Percentiles rank a stretch among this genome's conserved stretches.
Evolutionary conservation across 2,113 vertebrate genomes (phyloP).

Genomic region (Tyrannus savana): DNA sequence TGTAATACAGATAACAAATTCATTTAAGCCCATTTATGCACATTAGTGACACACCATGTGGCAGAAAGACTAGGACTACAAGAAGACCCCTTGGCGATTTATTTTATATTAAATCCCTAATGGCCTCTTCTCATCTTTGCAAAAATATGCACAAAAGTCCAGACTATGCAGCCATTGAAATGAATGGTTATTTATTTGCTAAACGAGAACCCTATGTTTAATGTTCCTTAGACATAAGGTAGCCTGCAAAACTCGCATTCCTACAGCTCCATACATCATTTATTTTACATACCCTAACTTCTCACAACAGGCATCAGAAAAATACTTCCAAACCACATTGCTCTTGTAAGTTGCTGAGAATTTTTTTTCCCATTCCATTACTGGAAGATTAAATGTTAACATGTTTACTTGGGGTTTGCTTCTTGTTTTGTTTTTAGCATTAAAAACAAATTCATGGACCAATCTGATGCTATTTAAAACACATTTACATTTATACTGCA

Average conservation of each 20-base stretch:
- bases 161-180: slow-evolving; percentile 91
- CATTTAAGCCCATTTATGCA: slow-evolving; percentile 99
- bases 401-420: slow-evolving; percentile 75
- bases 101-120: slow-evolving; percentile 99
- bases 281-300: slow-evolving; percentile 99
- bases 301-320: slow-evolving; percentile 92
- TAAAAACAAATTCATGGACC: slow-evolving; percentile 73
- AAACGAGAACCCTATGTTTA: slow-evolving; percentile 99
- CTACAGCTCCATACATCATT: slow-evolving; percentile 99
- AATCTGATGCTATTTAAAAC: slow-evolving; percentile 56
- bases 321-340: slow-evolving; percentile 79
- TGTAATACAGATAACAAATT: slow-evolving; percentile 99
- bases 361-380: slow-evolving; percentile 76
- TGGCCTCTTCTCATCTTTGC: slow-evolving; percentile 93
- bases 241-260: slow-evolving; percentile 92
- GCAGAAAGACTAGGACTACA: slow-evolving; percentile 93
- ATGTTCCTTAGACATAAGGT: slow-evolving; percentile 99
- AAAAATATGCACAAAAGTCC: slow-evolving; percentile 99
- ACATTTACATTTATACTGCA: slow-evolving; percentile 17
- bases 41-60: slow-evolving; percentile 99
- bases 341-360: slow-evolving; percentile 77
- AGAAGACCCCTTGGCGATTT: slow-evolving; percentile 99
- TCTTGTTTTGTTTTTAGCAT: slow-evolving; percentile 59
- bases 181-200: slow-evolving; percentile 99
- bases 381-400: slow-evolving; percentile 78